A percentile compares a stretch with the other conserved stretches of the same genome.
Evolutionary conservation across 2,797 vertebrate genomes (phyloP).

Genomic region (Pampus argenteus): DNA sequence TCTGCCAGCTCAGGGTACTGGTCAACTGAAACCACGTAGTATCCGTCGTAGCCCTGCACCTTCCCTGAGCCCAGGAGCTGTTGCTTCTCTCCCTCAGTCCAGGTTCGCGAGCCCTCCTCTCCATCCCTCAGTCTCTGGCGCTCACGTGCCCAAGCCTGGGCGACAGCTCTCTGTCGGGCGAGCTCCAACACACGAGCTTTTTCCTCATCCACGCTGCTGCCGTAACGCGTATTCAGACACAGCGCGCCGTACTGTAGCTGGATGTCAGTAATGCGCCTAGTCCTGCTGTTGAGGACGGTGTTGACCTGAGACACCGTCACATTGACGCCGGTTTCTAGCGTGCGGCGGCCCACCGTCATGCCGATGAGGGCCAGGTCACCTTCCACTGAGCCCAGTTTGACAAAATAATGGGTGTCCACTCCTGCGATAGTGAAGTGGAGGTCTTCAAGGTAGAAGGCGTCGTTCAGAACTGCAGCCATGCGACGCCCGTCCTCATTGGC

Average conservation of each 20-base stretch:
- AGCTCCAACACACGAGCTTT: constrained; percentile 92
- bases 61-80: constrained; percentile 93
- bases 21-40: constrained; percentile 95
- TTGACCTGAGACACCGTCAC: constrained; percentile 98
- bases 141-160: constrained; percentile 92
- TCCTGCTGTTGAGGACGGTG: constrained; percentile 92
- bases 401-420: constrained; percentile 94
- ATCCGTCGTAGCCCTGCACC: constrained; percentile 97
- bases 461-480: constrained; percentile 93
- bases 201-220: constrained; percentile 94
- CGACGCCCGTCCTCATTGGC: constrained; percentile 96
- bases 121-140: constrained; percentile 96
- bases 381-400: constrained; percentile 93
- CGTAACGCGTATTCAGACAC: constrained; percentile 94
- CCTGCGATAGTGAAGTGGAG: constrained; percentile 93
- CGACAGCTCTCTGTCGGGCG: constrained; percentile 91
- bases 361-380: constrained; percentile 93
- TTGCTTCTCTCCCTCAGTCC: constrained; percentile 97
- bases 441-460: constrained; percentile 92
- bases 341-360: constrained; percentile 93
- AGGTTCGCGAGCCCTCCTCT: constrained; percentile 94
- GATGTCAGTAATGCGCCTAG: constrained; percentile 97
- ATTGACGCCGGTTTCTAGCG: constrained; percentile 95
- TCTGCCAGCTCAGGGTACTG: constrained; percentile 98
- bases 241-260: constrained; percentile 90